These are phyloP conservation scores for Apteryx owenii DNA, from an alignment of 2,113 vertebrate species.

Conservation along the genomic window DNA sequence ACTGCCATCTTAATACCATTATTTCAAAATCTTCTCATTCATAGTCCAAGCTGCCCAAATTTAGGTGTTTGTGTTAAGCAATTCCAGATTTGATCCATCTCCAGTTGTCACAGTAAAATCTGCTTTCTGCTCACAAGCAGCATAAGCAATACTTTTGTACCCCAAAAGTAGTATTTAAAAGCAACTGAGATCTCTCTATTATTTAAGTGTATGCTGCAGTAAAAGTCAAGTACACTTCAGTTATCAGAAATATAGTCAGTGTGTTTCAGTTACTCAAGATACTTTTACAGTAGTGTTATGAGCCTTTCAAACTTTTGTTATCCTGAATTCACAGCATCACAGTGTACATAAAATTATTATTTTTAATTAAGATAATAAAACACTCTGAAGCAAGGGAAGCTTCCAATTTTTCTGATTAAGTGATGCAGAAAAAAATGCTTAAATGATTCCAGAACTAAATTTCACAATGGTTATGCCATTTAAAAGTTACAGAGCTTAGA, in stretches of 20 bases:
- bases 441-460: constrained; percentile 37
- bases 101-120: neutral
- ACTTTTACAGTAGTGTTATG: neutral
- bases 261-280: neutral
- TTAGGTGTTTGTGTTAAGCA: neutral
- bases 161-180: neutral
- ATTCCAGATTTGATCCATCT: neutral
- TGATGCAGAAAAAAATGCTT: constrained; percentile 9
- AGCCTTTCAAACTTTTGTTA: neutral
- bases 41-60: neutral
- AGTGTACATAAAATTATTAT: constrained; percentile 6
- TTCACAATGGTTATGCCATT: constrained; percentile 24
- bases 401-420: constrained; percentile 43
- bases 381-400: constrained; percentile 24
- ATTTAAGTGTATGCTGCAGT: neutral
- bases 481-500: constrained; percentile 50
- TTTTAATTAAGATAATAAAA: constrained; percentile 60
- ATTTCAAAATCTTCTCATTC: neutral
- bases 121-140: neutral
- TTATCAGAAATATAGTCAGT: neutral
- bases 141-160: neutral
- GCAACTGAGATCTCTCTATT: neutral
- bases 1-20: neutral
- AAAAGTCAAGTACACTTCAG: neutral
- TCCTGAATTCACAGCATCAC: constrained; percentile 5